These are phyloP conservation scores for Lutjanus erythropterus DNA, from an alignment of 2,113 vertebrate genomes.

Conservation along the genomic window DNA sequence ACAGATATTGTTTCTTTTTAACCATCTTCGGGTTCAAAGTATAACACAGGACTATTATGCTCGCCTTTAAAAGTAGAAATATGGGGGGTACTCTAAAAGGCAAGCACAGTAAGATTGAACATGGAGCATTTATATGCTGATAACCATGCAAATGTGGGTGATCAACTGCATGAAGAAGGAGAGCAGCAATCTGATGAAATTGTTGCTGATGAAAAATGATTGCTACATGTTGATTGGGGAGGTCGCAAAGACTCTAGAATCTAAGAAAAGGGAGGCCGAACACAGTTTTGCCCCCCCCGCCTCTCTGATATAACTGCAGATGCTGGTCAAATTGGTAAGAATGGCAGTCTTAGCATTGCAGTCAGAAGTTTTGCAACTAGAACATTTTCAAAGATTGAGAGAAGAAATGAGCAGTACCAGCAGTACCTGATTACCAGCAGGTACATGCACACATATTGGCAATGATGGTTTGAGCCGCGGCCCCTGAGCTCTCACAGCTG, in stretches of 20 bases:
- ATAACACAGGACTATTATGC: background rate
- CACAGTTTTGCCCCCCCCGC: background rate
- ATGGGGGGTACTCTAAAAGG: background rate
- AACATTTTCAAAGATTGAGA: too few relatives aligned
- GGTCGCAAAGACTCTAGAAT: slow-evolving; percentile 42
- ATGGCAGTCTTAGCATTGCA: background rate
- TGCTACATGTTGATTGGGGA: slow-evolving; percentile 49
- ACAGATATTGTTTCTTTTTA: slow-evolving; percentile 15
- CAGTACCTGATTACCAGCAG: too few relatives aligned
- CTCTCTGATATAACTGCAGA: slow-evolving; percentile 20
- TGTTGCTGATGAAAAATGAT: slow-evolving; percentile 46
- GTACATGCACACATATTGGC: background rate
- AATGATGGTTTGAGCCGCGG: background rate
- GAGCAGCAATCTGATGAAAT: slow-evolving; percentile 51
- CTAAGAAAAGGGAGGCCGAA: background rate
- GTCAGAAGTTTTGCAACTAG: too few relatives aligned
- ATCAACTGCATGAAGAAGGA: slow-evolving; percentile 48
- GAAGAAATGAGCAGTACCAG: too few relatives aligned
- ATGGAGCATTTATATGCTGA: slow-evolving; percentile 35
- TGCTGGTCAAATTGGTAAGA: background rate
- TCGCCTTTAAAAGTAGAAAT: background rate
- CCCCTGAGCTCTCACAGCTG: background rate
- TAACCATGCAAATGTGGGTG: slow-evolving; percentile 50
- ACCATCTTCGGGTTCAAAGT: slow-evolving; percentile 19
- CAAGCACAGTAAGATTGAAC: slow-evolving; percentile 16